Evolutionary conservation across 2,888 invertebrate genomes (phyloP).

Genomic region (Melieria crassipennis): DNA sequence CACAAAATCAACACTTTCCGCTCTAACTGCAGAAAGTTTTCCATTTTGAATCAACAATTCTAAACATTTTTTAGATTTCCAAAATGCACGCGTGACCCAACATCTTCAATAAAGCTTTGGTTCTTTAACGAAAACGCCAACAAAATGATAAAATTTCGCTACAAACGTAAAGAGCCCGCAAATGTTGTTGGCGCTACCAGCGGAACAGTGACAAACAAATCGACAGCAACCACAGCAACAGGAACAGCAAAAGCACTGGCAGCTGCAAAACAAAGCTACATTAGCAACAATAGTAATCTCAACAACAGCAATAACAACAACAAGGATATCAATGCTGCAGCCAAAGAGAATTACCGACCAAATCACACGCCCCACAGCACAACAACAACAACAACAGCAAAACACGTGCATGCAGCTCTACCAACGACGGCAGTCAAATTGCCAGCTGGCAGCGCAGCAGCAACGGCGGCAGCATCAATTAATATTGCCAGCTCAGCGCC

Average conservation of each 20-base stretch:
- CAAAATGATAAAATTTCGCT: conserved; percentile 74
- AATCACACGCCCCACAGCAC: conserved; percentile 6
- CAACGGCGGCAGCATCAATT: conserved; percentile 23
- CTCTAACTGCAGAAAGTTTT: too few species aligned
- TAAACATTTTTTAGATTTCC: too few species aligned
- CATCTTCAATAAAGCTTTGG: too few species aligned
- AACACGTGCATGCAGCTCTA: conserved; percentile 14
- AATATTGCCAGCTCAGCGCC: conserved; percentile 38
- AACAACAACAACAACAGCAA: conserved; percentile 23
- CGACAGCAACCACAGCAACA: conserved; percentile 13
- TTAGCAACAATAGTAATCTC: conserved; percentile 32
- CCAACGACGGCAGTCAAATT: conserved; percentile 26
- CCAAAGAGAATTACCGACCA: conserved; percentile 39
- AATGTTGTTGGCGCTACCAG: conserved; percentile 51
- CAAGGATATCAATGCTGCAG: conserved; percentile 26
- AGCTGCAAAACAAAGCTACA: conserved; percentile 26
- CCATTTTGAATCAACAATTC: too few species aligned
- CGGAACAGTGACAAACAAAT: conserved; percentile 10
- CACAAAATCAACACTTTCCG: too few species aligned
- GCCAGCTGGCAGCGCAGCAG: conserved; percentile 12
- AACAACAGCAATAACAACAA: conserved; percentile 27
- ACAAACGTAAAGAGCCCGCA: conserved; percentile 71
- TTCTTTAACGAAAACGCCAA: neutral
- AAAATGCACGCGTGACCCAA: too few species aligned
- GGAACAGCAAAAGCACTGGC: conserved; percentile 32